A percentile compares a stretch with the other conserved stretches of the same genome.
phyloP scores from a whole-genome alignment of 2,888 invertebrate genomes.

The Hemistola chrysoprasaria region DNA sequence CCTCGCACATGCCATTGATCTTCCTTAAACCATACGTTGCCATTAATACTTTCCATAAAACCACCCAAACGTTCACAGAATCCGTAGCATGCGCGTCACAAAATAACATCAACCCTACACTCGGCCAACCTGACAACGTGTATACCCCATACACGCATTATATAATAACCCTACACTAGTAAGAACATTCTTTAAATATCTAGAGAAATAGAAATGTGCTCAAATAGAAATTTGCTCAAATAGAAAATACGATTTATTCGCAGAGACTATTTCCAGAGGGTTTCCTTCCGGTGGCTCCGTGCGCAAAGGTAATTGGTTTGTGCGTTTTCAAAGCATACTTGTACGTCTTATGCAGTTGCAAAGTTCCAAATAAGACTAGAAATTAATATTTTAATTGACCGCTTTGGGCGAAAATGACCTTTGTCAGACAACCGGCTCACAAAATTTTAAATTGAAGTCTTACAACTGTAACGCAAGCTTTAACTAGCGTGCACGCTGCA shows the following conservation, averaged over 20 bases:
- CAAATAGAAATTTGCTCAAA: slow-evolving; percentile 21
- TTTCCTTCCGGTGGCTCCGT: slow-evolving; percentile 13
- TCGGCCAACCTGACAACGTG: too few species aligned
- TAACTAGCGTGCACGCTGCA: slow-evolving; percentile 9
- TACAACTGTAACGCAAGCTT: slow-evolving; percentile 8
- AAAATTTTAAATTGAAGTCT: slow-evolving; percentile 11
- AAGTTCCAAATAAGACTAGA: slow-evolving; percentile 13
- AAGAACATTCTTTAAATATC: slow-evolving; percentile 6
- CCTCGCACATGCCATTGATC: too few species aligned
- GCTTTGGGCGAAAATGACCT: background rate
- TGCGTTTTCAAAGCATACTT: slow-evolving; percentile 24
- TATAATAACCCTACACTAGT: background rate
- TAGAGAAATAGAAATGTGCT: slow-evolving; percentile 9
- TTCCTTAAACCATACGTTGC: too few species aligned
- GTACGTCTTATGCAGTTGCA: slow-evolving; percentile 14
- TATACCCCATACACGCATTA: too few species aligned
- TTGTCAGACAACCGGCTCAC: background rate
- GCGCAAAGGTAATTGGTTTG: slow-evolving; percentile 24
- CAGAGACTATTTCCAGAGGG: slow-evolving; percentile 7
- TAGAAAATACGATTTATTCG: slow-evolving; percentile 20
- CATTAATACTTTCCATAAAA: too few species aligned
- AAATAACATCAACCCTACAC: too few species aligned
- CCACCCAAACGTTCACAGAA: too few species aligned
- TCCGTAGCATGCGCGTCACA: too few species aligned
- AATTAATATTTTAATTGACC: slow-evolving; percentile 16